Percentiles rank a stretch among this genome's conserved stretches.
Conservation (phyloP, 2,797 vertebrate species). For the Cossypha niveicapilla region DNA sequence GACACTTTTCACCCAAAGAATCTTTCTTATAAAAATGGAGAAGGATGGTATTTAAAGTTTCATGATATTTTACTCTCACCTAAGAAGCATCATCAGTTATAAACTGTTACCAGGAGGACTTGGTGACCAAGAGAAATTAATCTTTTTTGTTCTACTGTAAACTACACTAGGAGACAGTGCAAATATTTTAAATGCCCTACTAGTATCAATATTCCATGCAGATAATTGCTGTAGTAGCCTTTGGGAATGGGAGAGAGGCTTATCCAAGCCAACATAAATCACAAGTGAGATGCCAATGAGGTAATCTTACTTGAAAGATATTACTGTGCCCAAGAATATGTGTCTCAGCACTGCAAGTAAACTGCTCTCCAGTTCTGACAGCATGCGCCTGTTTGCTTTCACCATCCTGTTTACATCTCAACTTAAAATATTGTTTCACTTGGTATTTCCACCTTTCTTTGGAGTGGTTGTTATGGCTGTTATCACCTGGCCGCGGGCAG, state of each 20-base stretch:
- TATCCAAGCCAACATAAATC: slow-evolving; percentile 13
- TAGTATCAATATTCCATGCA: not conserved
- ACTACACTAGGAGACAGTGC: not conserved
- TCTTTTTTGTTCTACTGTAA: not conserved
- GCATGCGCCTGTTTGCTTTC: not conserved
- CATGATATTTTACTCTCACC: not conserved
- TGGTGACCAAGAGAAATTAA: not conserved
- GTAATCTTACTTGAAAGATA: not conserved
- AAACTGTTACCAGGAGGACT: not conserved
- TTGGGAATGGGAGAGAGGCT: not conserved
- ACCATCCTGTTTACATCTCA: not conserved
- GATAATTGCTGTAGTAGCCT: slow-evolving; percentile 3
- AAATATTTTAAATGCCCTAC: not conserved
- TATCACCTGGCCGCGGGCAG: not conserved
- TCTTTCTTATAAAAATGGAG: not conserved
- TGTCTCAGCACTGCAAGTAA: not conserved
- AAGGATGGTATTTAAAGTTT: not conserved
- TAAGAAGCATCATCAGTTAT: not conserved
- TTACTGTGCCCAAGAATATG: not conserved
- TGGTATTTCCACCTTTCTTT: not conserved
- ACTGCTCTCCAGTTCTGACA: not conserved
- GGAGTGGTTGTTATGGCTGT: not conserved
- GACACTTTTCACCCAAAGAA: not conserved
- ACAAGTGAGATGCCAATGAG: not conserved
- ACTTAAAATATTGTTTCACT: not conserved